Percentiles rank a stretch among this genome's conserved stretches.
phyloP scores from a whole-genome alignment of 2,888 invertebrate species.

The Spisula subtruncata region DNA sequence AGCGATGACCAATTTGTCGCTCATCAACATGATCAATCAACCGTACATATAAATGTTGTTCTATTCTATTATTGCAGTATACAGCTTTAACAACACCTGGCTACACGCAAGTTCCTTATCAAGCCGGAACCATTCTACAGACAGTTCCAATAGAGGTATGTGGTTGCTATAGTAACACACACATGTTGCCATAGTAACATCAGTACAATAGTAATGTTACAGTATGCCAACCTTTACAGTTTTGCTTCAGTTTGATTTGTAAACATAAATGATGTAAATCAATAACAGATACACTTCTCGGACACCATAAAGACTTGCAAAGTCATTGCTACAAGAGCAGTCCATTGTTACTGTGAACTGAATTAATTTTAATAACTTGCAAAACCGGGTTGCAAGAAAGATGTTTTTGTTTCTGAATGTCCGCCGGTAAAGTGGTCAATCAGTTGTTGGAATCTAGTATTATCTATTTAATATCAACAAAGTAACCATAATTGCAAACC shows the following conservation, averaged over 20 bases:
- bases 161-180: conserved; percentile 46
- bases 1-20: not conserved
- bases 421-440: too few species aligned
- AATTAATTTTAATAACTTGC: too few species aligned
- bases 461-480: too few species aligned
- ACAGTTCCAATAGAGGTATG: conserved; percentile 75
- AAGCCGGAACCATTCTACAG: conserved; percentile 71
- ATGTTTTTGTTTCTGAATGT: too few species aligned
- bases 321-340: too few species aligned
- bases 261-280: too few species aligned
- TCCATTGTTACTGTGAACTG: too few species aligned
- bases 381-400: too few species aligned
- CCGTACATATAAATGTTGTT: not conserved
- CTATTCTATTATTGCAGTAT: conserved; percentile 57
- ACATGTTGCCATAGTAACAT: conserved; percentile 25
- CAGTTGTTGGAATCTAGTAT: too few species aligned
- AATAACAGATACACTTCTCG: too few species aligned
- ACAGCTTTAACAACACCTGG: conserved; percentile 68
- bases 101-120: conserved; percentile 75
- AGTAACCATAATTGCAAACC: too few species aligned
- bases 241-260: conserved; percentile 39
- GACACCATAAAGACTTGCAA: too few species aligned
- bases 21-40: not conserved
- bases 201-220: conserved; percentile 33
- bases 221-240: conserved; percentile 52